These are phyloP conservation scores for Parambassis ranga DNA, from an alignment of 2,797 vertebrate species.

Conservation along the genomic window DNA sequence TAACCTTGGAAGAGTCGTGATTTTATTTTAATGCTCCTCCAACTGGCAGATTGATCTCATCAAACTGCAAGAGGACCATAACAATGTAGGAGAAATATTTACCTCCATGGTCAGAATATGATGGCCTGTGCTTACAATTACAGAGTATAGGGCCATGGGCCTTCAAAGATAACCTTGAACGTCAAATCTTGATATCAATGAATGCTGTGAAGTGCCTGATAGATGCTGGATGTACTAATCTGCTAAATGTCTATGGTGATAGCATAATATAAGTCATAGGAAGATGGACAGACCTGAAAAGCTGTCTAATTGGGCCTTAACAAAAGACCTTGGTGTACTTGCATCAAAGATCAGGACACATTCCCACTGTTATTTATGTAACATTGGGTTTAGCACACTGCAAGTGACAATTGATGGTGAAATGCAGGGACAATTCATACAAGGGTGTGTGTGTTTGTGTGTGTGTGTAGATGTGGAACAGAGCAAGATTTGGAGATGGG, in stretches of 20 bases:
- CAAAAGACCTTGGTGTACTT: no score
- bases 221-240: neutral
- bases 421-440: neutral
- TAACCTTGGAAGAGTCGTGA: constrained; percentile 59
- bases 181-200: constrained; percentile 18
- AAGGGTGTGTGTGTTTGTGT: neutral
- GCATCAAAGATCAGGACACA: neutral
- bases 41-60: constrained; percentile 52
- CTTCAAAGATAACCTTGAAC: constrained; percentile 11
- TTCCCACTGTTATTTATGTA: neutral
- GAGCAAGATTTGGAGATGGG: neutral
- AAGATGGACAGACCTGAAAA: no score
- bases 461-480: neutral
- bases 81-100: constrained; percentile 42
- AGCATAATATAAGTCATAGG: no score
- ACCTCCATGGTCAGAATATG: constrained; percentile 33
- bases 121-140: constrained; percentile 21
- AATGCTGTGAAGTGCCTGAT: neutral
- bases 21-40: constrained; percentile 62
- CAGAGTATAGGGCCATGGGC: constrained; percentile 7
- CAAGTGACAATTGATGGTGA: neutral
- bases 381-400: neutral
- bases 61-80: constrained; percentile 20
- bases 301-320: no score
- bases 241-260: no score